Evolutionary conservation across 1,140 invertebrate genomes (phyloP).

Genomic region (Vanessa atalanta): DNA sequence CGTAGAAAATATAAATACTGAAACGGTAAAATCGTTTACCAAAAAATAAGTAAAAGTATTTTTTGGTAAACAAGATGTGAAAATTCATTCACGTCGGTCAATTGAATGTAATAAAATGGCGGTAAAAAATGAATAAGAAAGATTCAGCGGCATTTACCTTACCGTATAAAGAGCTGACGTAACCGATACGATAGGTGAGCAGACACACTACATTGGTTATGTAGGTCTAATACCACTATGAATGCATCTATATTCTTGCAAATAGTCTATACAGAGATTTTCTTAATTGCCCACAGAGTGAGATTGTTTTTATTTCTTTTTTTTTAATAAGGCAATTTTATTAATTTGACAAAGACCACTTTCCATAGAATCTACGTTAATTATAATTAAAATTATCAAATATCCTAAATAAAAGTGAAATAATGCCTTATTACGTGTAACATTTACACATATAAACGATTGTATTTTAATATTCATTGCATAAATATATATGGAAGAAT

Average conservation of each 20-base stretch:
- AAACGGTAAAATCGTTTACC: no score
- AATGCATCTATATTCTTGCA: slow-evolving; percentile 31
- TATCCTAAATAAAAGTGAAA: not conserved
- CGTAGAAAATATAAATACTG: no score
- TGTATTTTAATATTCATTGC: slow-evolving; percentile 55
- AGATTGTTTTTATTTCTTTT: no score
- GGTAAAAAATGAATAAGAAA: not conserved
- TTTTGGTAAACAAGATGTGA: no score
- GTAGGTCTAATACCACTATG: slow-evolving; percentile 61
- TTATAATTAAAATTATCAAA: no score
- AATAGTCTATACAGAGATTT: not conserved
- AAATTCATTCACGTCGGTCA: not conserved
- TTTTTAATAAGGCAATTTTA: no score
- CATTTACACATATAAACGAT: not conserved
- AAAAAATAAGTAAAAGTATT: no score
- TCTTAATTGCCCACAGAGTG: no score
- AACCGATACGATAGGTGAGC: slow-evolving; percentile 59
- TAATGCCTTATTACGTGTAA: not conserved
- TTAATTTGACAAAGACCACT: no score
- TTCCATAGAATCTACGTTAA: no score
- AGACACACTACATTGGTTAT: slow-evolving; percentile 65
- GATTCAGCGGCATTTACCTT: slow-evolving; percentile 28
- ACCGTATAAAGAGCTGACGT: slow-evolving; percentile 53
- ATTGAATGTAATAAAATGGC: not conserved
- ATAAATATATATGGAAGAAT: slow-evolving; percentile 65